A percentile compares a stretch with the other conserved stretches of the same genome.
These are phyloP conservation scores for Aethes cnicana DNA, from an alignment of 2,888 invertebrate genomes.

Conservation along the genomic window DNA sequence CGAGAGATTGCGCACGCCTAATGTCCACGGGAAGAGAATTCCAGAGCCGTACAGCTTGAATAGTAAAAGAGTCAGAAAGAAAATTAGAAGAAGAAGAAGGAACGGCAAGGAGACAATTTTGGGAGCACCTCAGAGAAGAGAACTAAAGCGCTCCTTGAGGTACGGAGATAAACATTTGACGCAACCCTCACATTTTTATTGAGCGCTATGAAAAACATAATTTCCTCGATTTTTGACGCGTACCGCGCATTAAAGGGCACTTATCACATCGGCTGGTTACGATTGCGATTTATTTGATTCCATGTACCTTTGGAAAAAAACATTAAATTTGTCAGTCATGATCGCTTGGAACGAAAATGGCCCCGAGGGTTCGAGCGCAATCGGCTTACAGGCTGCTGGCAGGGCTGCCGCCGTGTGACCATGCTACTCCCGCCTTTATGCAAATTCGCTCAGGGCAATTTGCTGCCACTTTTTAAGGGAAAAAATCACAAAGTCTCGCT, in stretches of 20 bases:
- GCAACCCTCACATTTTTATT: slow-evolving; percentile 21
- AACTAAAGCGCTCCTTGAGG: too few relatives aligned
- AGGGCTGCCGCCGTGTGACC: slow-evolving; percentile 23
- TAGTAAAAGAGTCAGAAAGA: too few relatives aligned
- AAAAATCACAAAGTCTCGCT: neutral
- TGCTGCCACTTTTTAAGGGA: neutral
- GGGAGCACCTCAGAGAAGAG: too few relatives aligned
- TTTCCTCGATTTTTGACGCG: slow-evolving; percentile 38
- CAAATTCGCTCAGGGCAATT: slow-evolving; percentile 13
- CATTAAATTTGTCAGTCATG: slow-evolving; percentile 47
- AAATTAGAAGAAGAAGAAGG: too few relatives aligned
- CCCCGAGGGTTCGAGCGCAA: slow-evolving; percentile 30
- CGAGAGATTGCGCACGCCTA: too few relatives aligned
- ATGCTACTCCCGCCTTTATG: slow-evolving; percentile 7
- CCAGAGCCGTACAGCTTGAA: too few relatives aligned
- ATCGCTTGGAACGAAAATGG: slow-evolving; percentile 35
- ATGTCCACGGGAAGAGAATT: too few relatives aligned
- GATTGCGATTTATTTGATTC: slow-evolving; percentile 55
- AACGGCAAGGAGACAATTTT: too few relatives aligned
- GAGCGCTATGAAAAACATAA: slow-evolving; percentile 27
- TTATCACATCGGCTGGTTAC: slow-evolving; percentile 48
- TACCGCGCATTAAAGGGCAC: slow-evolving; percentile 48
- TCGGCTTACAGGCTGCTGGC: slow-evolving; percentile 30
- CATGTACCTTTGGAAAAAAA: slow-evolving; percentile 44
- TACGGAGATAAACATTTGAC: slow-evolving; percentile 25